These are phyloP conservation scores for Lasioglossum zephyrum DNA, from an alignment of 2,888 invertebrate genomes.

Conservation along the genomic window DNA sequence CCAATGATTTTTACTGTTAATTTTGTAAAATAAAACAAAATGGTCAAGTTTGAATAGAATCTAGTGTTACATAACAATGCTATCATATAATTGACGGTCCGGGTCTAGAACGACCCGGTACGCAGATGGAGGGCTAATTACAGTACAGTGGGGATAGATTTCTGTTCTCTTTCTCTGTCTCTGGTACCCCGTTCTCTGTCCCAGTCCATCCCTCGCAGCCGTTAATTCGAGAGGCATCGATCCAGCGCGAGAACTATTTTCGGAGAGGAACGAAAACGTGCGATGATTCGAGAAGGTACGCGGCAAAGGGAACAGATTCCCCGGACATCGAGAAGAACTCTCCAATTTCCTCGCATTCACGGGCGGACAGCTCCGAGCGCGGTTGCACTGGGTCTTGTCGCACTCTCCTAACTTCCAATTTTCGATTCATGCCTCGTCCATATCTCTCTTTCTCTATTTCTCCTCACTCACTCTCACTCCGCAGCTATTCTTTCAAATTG, in stretches of 20 bases:
- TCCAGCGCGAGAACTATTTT: constrained; percentile 2
- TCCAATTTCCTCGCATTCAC: constrained; percentile 74
- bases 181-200: neutral
- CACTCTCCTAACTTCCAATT: constrained; percentile 46
- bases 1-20: too few species aligned
- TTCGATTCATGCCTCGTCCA: constrained; percentile 42
- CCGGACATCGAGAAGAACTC: constrained; percentile 65
- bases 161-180: neutral
- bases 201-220: neutral
- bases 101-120: neutral
- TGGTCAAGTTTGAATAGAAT: too few species aligned
- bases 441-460: neutral
- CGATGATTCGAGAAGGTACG: constrained; percentile 39
- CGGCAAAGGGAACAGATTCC: constrained; percentile 55
- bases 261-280: constrained; percentile 24
- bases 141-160: neutral
- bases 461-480: neutral
- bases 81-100: neutral
- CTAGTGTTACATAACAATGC: too few species aligned
- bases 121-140: neutral
- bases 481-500: neutral
- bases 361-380: constrained; percentile 55
- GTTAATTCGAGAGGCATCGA: constrained; percentile 33
- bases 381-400: constrained; percentile 12
- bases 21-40: too few species aligned